Conservation (phyloP, 2,113 vertebrate genomes). For the Crotalus viridis region DNA sequence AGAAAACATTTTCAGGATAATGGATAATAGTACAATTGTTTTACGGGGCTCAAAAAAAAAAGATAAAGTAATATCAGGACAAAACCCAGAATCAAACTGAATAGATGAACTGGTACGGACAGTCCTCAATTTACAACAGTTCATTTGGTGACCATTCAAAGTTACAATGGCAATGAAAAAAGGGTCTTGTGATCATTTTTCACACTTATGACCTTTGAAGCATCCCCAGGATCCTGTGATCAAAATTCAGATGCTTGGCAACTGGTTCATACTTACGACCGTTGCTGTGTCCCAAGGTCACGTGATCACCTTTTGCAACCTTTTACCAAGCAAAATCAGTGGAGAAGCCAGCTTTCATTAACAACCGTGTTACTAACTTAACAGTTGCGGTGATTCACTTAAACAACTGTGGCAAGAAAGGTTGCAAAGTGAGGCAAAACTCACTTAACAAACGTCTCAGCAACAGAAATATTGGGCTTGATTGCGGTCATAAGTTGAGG, state of each 20-base stretch:
- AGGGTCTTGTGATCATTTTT: background rate
- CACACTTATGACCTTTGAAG: background rate
- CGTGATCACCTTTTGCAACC: background rate
- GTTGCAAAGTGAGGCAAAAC: background rate
- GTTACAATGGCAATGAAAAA: background rate
- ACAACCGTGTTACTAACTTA: background rate
- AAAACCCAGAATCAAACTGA: constrained; percentile 12
- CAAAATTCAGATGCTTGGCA: background rate
- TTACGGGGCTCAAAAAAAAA: background rate
- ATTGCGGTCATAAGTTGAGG: background rate
- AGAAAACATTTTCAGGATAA: background rate
- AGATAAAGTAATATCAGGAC: background rate
- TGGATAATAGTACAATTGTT: background rate
- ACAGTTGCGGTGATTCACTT: background rate
- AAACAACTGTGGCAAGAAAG: background rate
- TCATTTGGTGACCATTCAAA: background rate
- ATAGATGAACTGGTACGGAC: background rate
- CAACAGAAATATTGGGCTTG: background rate
- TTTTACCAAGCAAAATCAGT: background rate
- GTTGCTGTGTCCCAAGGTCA: background rate
- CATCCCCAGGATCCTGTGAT: background rate
- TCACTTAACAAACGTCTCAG: background rate
- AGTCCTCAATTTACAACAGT: background rate
- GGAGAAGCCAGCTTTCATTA: background rate
- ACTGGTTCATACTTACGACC: background rate